Evolutionary conservation across 2,113 vertebrate genomes (phyloP).

Genomic region (Vombatus ursinus): DNA sequence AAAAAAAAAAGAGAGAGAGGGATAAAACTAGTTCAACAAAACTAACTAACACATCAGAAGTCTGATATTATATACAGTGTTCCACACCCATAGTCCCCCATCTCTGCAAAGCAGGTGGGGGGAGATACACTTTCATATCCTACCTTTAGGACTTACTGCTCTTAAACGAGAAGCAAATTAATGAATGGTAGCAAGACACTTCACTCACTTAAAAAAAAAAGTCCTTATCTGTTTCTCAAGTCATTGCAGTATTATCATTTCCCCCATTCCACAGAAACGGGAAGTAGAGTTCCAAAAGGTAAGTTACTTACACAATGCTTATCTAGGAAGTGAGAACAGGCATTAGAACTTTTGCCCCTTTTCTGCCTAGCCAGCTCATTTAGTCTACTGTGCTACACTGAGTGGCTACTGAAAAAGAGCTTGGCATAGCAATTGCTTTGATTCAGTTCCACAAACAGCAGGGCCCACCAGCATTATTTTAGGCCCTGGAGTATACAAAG

Average conservation of each 20-base stretch:
- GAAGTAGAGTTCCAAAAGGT: constrained; percentile 7
- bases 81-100: not conserved
- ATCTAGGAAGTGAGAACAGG: not conserved
- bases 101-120: not conserved
- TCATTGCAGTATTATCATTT: not conserved
- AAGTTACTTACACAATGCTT: not conserved
- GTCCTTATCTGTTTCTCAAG: not conserved
- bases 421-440: not conserved
- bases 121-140: not conserved
- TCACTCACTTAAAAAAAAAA: not conserved
- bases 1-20: not conserved
- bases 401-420: not conserved
- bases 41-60: not conserved
- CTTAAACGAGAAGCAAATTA: not conserved
- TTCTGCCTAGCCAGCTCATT: not conserved
- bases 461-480: not conserved
- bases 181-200: not conserved
- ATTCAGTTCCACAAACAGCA: not conserved
- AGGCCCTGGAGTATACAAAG: not conserved
- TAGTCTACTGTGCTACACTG: not conserved
- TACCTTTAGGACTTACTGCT: not conserved
- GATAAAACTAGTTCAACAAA: not conserved
- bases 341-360: not conserved
- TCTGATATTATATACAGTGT: no score
- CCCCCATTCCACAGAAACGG: constrained; percentile 7